Evolutionary conservation across 2,888 invertebrate species (phyloP), one percentile per base, ranked within the genome.

Genomic region (Drosophila maculinotata): DNA sequence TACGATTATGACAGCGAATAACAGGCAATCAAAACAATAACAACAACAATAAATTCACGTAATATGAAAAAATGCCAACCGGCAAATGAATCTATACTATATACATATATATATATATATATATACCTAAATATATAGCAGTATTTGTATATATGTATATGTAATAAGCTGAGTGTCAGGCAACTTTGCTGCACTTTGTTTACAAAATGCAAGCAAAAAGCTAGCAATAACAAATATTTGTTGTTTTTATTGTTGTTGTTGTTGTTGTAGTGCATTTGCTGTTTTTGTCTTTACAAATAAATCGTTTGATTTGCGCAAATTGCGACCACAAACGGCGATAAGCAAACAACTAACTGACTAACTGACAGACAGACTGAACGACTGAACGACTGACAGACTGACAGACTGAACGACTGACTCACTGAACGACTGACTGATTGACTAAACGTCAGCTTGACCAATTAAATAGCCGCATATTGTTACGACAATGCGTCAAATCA

Each of bases 241-340:
- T 30, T 54, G 26, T 35, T 53, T 12, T 26, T 33, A 12, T 41
- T 23, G 4, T 28, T 14, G 17, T 17, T 53, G 25, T 31, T 52
- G 9, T 41, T 41, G 20, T 25, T 25, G 3, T 6, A 8, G 39
- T 53, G 26, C 26, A 42, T 56, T 45, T 62, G 42, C 12, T 59
- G 56, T 42, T 70, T 48, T 70, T 70, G 72, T 59, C 48, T 59
- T 54, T 69, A 73, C 58, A 78, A 78, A 76, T 74, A 74, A 70
- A 70, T 75, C 74, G 76, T 85, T 79, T 79, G 74, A 85, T 87
- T 83, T 85, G 83, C 83, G 85, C 75, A 87, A 87, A 85, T 85
- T 80, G 80, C 75, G 72, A 65, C 67, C 84, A 58, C 51, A 56
- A 69, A 47, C 20, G 49, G 35, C 60, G 83, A 84, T 80, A 84